Evolutionary conservation across 2,888 invertebrate genomes (phyloP).

Genomic region (Micoletzkya japonica): DNA sequence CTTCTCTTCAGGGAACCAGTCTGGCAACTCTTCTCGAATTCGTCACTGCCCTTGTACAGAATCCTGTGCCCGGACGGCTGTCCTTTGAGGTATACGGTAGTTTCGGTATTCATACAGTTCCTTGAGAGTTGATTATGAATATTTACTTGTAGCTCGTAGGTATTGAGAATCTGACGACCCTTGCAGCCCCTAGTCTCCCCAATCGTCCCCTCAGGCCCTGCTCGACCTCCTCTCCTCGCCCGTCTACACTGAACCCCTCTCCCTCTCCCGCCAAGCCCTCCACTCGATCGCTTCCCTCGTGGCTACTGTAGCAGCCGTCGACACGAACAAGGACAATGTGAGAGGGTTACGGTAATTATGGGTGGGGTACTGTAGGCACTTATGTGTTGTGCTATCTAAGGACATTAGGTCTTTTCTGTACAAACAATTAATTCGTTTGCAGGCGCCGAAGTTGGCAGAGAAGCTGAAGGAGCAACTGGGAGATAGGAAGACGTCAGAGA

Average conservation of each 20-base stretch:
- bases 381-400: not conserved
- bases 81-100: conserved; percentile 47
- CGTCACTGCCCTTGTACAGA: conserved; percentile 83
- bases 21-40: conserved; percentile 88
- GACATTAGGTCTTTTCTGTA: not conserved
- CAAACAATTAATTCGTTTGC: not conserved
- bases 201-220: conserved; percentile 75
- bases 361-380: not conserved
- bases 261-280: conserved; percentile 73
- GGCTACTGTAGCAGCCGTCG: conserved; percentile 76
- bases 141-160: too few relatives aligned
- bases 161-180: too few relatives aligned
- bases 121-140: too few relatives aligned
- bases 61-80: conserved; percentile 72
- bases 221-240: conserved; percentile 79
- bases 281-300: conserved; percentile 95
- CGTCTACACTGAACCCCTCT: conserved; percentile 67
- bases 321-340: conserved; percentile 65
- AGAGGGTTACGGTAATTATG: not conserved
- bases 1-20: conserved; percentile 85
- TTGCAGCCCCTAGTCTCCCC: not conserved
- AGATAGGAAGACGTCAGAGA: conserved; percentile 30
- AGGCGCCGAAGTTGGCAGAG: conserved; percentile 36
- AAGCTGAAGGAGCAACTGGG: conserved; percentile 43
- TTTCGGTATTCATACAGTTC: too few relatives aligned